Evolutionary conservation across 1,140 invertebrate genomes (phyloP).

Genomic region (Halictus rubicundus): DNA sequence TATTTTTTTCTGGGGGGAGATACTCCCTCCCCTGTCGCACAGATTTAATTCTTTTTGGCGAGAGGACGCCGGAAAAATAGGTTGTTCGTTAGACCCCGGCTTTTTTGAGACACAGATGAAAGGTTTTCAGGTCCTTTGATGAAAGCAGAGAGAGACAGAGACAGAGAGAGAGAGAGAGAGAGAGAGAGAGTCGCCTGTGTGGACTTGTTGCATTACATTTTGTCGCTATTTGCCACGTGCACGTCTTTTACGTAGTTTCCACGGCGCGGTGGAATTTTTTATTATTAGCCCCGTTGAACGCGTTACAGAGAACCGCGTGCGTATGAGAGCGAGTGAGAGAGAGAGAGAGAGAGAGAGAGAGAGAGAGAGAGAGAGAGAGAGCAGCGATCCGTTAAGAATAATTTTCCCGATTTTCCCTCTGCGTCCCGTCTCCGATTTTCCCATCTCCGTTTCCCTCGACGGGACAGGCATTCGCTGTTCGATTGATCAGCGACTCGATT

Average conservation of each 20-base stretch:
- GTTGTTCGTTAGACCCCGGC: neutral
- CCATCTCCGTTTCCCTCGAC: too few relatives aligned
- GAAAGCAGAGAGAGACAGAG: neutral
- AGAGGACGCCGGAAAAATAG: neutral
- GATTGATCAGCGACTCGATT: neutral
- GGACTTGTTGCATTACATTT: conserved; percentile 29
- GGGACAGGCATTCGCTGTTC: too few relatives aligned
- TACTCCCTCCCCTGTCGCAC: too few relatives aligned
- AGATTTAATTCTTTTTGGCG: neutral
- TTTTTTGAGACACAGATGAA: conserved; percentile 18
- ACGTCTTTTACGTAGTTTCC: neutral
- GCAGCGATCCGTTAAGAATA: neutral
- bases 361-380: neutral
- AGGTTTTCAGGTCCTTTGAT: conserved; percentile 6
- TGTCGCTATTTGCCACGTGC: conserved; percentile 1
- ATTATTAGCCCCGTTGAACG: conserved; percentile 11
- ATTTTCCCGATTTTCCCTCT: conserved; percentile 6
- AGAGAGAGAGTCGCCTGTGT: neutral
- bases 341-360: neutral
- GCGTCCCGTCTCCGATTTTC: too few relatives aligned
- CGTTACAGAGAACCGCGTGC: neutral
- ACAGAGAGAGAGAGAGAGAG: neutral
- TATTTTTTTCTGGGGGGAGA: too few relatives aligned
- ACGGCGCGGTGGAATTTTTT: neutral
- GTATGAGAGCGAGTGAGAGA: too few relatives aligned